Percentiles rank a stretch among this genome's conserved stretches.
Evolutionary conservation across 2,797 vertebrate species (phyloP).

Genomic region (Trachops cirrhosus): DNA sequence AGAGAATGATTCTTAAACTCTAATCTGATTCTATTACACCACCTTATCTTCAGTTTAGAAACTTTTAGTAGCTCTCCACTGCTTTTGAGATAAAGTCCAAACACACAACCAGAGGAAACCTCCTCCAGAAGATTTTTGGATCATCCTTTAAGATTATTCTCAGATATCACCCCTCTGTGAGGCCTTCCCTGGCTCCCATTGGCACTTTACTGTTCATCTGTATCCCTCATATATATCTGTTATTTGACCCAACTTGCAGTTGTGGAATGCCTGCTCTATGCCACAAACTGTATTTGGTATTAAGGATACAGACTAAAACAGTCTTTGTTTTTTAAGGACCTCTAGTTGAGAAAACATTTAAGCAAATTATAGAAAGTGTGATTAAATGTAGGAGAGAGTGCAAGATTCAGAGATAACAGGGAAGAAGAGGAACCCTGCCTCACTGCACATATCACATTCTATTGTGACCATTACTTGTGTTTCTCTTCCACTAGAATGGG

Average conservation of each 20-base stretch:
- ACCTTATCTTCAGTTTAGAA: neutral
- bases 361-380: conserved; percentile 20
- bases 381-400: neutral
- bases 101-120: neutral
- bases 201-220: neutral
- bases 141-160: neutral
- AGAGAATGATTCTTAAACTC: neutral
- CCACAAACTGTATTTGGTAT: conserved; percentile 10
- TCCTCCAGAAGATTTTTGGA: neutral
- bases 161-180: neutral
- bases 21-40: neutral
- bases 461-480: neutral
- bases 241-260: neutral
- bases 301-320: neutral
- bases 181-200: neutral
- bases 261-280: conserved; percentile 27
- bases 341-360: conserved; percentile 28
- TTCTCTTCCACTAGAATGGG: neutral
- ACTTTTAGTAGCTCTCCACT: conserved; percentile 25
- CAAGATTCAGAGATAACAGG: neutral
- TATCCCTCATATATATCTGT: neutral
- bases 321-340: conserved; percentile 21
- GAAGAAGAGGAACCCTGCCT: neutral
- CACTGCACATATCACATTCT: neutral
- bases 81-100: neutral